These are phyloP conservation scores for Heliconius congener DNA, from an alignment of 1,140 invertebrate species.

Conservation along the genomic window DNA sequence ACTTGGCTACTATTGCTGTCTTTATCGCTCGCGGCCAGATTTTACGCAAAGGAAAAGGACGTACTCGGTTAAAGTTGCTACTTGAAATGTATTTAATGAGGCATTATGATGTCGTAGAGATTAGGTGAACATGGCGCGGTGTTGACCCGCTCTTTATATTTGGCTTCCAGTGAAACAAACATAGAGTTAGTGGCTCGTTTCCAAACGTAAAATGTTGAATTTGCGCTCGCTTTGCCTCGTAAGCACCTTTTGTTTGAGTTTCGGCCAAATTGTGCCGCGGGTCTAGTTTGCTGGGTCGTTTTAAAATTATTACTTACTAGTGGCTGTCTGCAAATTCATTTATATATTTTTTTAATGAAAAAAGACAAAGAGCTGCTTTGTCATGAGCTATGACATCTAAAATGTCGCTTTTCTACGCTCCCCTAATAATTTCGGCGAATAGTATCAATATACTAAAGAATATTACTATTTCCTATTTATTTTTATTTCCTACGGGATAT, in stretches of 20 bases:
- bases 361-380: too few species aligned
- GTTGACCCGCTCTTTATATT: constrained; percentile 78
- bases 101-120: constrained; percentile 78
- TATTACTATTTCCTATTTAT: too few species aligned
- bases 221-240: constrained; percentile 32
- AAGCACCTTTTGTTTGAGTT: constrained; percentile 44
- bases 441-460: too few species aligned
- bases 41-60: constrained; percentile 51
- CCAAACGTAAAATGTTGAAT: constrained; percentile 43
- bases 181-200: constrained; percentile 55
- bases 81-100: constrained; percentile 76
- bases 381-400: too few species aligned
- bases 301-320: constrained; percentile 11
- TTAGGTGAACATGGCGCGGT: constrained; percentile 74
- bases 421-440: too few species aligned
- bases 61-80: constrained; percentile 48
- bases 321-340: not conserved
- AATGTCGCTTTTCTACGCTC: too few species aligned
- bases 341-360: too few species aligned
- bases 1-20: constrained; percentile 72
- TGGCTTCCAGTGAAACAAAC: constrained; percentile 69
- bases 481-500: too few species aligned
- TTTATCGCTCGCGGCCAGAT: constrained; percentile 52
- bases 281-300: constrained; percentile 26
- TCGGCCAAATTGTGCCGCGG: constrained; percentile 36